Evolutionary conservation across 2,113 vertebrate species (phyloP).

Genomic region (Ictalurus furcatus): DNA sequence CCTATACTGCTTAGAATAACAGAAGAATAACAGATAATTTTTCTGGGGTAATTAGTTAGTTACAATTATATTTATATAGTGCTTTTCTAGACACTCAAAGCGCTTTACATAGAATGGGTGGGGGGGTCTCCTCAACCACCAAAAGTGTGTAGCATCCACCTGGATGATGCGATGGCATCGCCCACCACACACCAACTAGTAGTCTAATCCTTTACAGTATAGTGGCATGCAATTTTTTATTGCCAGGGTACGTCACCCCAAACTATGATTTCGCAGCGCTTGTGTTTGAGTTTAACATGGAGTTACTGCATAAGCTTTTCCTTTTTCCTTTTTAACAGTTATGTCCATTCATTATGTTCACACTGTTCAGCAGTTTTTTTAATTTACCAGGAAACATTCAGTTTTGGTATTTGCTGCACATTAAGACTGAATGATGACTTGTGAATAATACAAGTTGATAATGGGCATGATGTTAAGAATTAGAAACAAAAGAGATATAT

Average conservation of each 20-base stretch:
- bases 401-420: background rate
- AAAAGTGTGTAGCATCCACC: too few relatives aligned
- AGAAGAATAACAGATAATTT: background rate
- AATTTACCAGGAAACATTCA: too few relatives aligned
- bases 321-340: too few relatives aligned
- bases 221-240: background rate
- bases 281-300: background rate
- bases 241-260: background rate
- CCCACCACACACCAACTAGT: too few relatives aligned
- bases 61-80: too few relatives aligned
- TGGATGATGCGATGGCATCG: too few relatives aligned
- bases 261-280: background rate
- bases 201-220: background rate
- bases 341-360: background rate
- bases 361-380: background rate
- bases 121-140: too few relatives aligned
- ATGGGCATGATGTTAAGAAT: background rate
- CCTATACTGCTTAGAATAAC: background rate
- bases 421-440: background rate
- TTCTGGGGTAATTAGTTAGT: background rate
- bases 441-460: background rate
- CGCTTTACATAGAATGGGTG: too few relatives aligned
- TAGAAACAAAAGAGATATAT: background rate
- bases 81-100: too few relatives aligned
- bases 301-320: background rate